Base-by-base conservation (phyloP, 2,797 vertebrate genomes). In the Lagocephalus sceleratus region DNA sequence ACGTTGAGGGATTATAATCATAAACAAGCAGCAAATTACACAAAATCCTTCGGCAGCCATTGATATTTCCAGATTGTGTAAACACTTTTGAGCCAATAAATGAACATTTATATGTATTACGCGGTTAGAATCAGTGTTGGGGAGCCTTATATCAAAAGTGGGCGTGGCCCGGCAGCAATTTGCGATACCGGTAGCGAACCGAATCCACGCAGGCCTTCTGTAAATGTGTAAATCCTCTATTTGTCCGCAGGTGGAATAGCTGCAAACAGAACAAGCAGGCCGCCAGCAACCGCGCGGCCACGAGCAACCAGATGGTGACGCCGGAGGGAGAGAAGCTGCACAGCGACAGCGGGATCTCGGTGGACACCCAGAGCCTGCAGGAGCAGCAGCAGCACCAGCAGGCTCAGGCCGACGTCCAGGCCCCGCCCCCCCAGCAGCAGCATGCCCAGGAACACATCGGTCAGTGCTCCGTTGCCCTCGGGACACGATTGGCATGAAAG, bases 211-310 rank as follows among this genome's bases (percentile, higher is more conserved):
- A 10, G n/a, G 16, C 39, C 12, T 5, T 40, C 16, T 15, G 39
- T 7, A 35, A 1, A 7, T 12, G 32, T 35, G 6, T 1, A 35
- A 35, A 35, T 2, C 32, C 32, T 35, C 32, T 35, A 35, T 7
- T 12, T 6, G 1, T 77, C 25, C 51, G 23, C 85, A 98, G 97
- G 88, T 98, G 95, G 95, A 98, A 96, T 88, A 98, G 91, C 90
- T 99, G 94, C 85, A 98, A 99, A 64, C 93, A 98, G 89, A 96
- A 97, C 87, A 99, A 99, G 57, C 95, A 96, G 60, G 94, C 93
- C 0, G 95, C 94, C 61, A 95, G 96, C 83, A 97, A 94, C 84
- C 93, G 93, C 0, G 88, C 88, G 1, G 87, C 88, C 14, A 93
- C 95, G 0, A 94, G 88, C 70, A 97, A 96, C 88, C 96, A 98